Base-by-base conservation (phyloP, 1,140 invertebrate species). In the Lepidurus packardi region DNA sequence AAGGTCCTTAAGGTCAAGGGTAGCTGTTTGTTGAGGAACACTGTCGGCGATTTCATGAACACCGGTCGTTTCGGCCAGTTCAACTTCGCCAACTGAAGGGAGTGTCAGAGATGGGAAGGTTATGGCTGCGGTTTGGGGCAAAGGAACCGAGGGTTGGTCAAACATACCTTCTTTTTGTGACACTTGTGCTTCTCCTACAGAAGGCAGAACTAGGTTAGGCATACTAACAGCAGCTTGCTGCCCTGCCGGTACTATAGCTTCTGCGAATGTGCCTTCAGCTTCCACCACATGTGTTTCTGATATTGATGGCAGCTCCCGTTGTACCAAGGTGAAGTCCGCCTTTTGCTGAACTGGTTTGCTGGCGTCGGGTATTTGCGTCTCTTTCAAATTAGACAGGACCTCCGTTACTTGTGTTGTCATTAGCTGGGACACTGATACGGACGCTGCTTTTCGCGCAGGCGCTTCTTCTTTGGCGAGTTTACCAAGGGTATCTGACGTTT, bases 121-220 rank as follows among this genome's bases (percentile, higher is more conserved):
- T n/a, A 44, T 5, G 43, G 16, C 47, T 44, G 75, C 42, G 43
- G 43, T 77, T 21, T 77, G 75, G 24, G 25, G 16, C 2, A 45
- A 34, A 16, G 75, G 41, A 16, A 16, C 41, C 16, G 43, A 34
- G 47, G 43, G 47, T 25, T 77, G 43, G 9, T 25, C 34, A 41
- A 77, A 45, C 47, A n/a, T 77, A 34, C 75, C 75, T 77, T 47
- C 75, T 43, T 43, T 47, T 11, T 43, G 24, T 45, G 75, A 43
- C 24, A 44, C 47, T 77, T 77, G 7, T 16, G 47, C 41, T 45
- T 77, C 24, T 10, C 24, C 21, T 16, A 45, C 47, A 11, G 43
- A 24, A 16, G 43, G 43, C 24, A 77, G 8, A 16, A 47, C 43
- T 25, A 77, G 25, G 47, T 77, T 43, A 8, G 43, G 24, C 13